A percentile compares a stretch with the other conserved stretches of the same genome.
phyloP scores from a whole-genome alignment of 2,113 vertebrate species.

The Phalacrocorax aristotelis region DNA sequence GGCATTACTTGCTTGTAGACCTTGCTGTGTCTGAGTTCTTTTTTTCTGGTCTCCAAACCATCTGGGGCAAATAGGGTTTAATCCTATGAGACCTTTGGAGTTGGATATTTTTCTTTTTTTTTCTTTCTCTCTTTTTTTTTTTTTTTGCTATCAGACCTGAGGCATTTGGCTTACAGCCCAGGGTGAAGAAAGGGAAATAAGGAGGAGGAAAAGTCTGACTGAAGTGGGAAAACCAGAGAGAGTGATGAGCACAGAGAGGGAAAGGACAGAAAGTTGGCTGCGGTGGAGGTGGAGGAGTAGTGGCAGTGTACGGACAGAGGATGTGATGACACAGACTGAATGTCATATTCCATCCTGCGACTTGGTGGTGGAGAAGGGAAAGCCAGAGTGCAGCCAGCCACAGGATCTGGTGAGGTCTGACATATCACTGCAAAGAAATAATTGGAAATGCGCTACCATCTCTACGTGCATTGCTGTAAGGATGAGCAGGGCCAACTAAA shows the following conservation, averaged over 20 bases:
- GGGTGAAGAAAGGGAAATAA: not conserved
- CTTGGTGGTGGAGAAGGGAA: not conserved
- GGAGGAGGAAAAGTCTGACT: not conserved
- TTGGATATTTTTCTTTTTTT: not conserved
- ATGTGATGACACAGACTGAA: not conserved
- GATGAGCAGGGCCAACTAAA: not conserved
- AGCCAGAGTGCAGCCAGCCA: not conserved
- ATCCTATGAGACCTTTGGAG: not conserved
- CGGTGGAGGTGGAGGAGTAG: not conserved
- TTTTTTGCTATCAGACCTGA: not conserved
- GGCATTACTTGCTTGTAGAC: not conserved
- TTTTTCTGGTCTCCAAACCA: not conserved
- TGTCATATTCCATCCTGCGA: not conserved
- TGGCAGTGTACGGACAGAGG: not conserved
- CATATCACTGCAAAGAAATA: not conserved
- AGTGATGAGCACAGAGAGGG: not conserved
- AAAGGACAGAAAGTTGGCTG: not conserved
- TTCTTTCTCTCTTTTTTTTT: not conserved
- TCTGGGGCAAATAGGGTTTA: not conserved
- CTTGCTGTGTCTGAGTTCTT: not conserved
- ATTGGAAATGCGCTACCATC: not conserved
- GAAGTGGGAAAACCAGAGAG: not conserved
- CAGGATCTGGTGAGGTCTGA: not conserved
- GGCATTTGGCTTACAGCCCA: slow-evolving; percentile 9
- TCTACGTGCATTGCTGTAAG: not conserved